A percentile compares a stretch with the other conserved stretches of the same genome.
phyloP scores from a whole-genome alignment of 1,140 invertebrate species.

The Monochamus saltuarius region DNA sequence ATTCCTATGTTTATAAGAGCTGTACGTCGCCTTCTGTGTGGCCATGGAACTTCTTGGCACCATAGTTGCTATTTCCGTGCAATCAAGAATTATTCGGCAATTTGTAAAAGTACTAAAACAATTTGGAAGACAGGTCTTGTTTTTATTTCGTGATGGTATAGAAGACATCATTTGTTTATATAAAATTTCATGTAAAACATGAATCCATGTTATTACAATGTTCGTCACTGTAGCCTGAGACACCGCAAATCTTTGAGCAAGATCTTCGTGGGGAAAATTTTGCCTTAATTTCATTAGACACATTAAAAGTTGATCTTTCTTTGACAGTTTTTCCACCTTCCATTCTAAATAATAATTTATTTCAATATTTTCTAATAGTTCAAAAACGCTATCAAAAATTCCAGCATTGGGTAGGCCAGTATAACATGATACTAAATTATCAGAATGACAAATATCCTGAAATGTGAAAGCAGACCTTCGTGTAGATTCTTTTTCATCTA shows the following conservation, averaged over 20 bases:
- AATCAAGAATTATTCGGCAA: constrained; percentile 30
- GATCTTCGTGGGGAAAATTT: constrained; percentile 32
- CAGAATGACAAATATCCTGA: too few species aligned
- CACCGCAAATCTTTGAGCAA: constrained; percentile 26
- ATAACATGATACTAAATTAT: too few species aligned
- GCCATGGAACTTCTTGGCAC: constrained; percentile 11
- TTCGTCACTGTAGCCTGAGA: constrained; percentile 27
- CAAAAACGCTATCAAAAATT: too few species aligned
- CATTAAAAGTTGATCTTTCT: constrained; percentile 34
- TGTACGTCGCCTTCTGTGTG: constrained; percentile 25
- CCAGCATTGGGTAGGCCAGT: too few species aligned
- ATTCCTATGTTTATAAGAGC: constrained; percentile 24
- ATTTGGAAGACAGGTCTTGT: constrained; percentile 22
- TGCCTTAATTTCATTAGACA: constrained; percentile 35
- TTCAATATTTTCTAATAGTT: constrained; percentile 11
- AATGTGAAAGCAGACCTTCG: too few species aligned
- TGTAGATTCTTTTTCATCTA: constrained; percentile 2
- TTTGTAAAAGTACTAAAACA: constrained; percentile 29
- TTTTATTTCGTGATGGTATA: constrained; percentile 30
- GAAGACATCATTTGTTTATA: constrained; percentile 31
- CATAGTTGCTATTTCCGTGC: constrained; percentile 23
- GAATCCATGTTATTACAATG: constrained; percentile 35
- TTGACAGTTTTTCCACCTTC: constrained; percentile 27
- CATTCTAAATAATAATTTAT: constrained; percentile 32
- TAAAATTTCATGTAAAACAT: constrained; percentile 33